These are phyloP conservation scores for Zygogramma bicolorata DNA, from an alignment of 2,888 invertebrate species.

Conservation along the genomic window DNA sequence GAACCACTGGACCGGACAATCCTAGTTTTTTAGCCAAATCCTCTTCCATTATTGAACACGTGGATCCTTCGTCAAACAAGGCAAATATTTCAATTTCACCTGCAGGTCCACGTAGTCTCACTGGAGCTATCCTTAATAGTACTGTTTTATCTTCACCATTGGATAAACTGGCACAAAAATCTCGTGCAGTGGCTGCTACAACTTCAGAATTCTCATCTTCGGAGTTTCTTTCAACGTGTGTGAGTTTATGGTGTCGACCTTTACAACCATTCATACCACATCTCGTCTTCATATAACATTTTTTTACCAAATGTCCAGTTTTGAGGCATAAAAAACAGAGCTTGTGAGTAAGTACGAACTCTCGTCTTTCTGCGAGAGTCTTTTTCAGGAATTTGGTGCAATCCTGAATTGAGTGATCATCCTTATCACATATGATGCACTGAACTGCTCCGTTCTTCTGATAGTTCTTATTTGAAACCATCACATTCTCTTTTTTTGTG, in stretches of 20 bases:
- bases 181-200: too few species aligned
- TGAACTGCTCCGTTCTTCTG: too few species aligned
- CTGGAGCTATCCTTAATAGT: neutral
- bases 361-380: neutral
- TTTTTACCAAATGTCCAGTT: neutral
- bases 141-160: neutral
- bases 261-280: too few species aligned
- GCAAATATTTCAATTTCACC: slow-evolving; percentile 14
- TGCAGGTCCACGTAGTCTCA: too few species aligned
- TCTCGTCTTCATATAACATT: neutral
- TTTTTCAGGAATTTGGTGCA: neutral
- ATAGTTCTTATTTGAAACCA: neutral
- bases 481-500: slow-evolving; percentile 5
- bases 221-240: neutral
- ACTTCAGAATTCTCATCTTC: neutral
- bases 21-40: neutral
- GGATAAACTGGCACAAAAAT: neutral
- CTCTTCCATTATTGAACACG: slow-evolving; percentile 1
- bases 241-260: too few species aligned
- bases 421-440: neutral
- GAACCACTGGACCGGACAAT: neutral
- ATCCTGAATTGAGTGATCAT: neutral
- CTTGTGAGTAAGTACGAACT: neutral
- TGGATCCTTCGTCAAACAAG: slow-evolving; percentile 1
- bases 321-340: neutral